Percentiles rank a stretch among this genome's conserved stretches.
phyloP scores from a whole-genome alignment of 1,140 invertebrate species.

The Anthonomus grandis region DNA sequence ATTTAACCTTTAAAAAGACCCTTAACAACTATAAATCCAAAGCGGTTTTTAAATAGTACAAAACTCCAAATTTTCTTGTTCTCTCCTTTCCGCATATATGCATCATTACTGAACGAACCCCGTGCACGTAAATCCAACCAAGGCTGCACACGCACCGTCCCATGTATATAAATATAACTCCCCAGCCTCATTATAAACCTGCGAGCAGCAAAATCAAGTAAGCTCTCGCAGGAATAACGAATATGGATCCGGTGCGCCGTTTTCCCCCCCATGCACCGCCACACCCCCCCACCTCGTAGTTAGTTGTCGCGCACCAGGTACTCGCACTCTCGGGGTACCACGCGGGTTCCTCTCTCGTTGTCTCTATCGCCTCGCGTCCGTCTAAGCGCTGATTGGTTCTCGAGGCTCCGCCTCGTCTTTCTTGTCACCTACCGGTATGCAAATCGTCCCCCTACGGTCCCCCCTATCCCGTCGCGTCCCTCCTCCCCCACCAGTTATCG shows the following conservation, averaged over 20 bases:
- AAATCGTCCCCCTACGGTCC: constrained; percentile 15
- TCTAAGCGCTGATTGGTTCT: constrained; percentile 7
- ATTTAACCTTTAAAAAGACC: background rate
- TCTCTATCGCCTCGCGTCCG: constrained; percentile 4
- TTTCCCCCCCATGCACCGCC: background rate
- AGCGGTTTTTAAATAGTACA: background rate
- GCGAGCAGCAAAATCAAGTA: constrained; percentile 24
- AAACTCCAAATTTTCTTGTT: too few species aligned
- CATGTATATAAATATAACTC: constrained; percentile 21
- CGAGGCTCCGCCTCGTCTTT: constrained; percentile 10
- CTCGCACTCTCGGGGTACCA: constrained; percentile 17
- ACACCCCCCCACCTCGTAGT: background rate
- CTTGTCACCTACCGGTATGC: constrained; percentile 27
- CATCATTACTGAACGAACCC: background rate
- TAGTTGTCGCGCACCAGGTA: constrained; percentile 7
- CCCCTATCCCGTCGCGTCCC: background rate
- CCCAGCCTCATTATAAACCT: constrained; percentile 23
- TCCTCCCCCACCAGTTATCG: too few species aligned
- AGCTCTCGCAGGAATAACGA: constrained; percentile 26
- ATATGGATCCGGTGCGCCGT: constrained; percentile 19
- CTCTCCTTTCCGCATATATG: background rate
- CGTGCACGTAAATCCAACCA: background rate
- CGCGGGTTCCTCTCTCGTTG: constrained; percentile 21
- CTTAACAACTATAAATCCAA: too few species aligned
- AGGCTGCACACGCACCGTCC: constrained; percentile 4